A percentile compares a stretch with the other conserved stretches of the same genome.
phyloP scores from a whole-genome alignment of 2,113 vertebrate species.

The Nasalis larvatus region DNA sequence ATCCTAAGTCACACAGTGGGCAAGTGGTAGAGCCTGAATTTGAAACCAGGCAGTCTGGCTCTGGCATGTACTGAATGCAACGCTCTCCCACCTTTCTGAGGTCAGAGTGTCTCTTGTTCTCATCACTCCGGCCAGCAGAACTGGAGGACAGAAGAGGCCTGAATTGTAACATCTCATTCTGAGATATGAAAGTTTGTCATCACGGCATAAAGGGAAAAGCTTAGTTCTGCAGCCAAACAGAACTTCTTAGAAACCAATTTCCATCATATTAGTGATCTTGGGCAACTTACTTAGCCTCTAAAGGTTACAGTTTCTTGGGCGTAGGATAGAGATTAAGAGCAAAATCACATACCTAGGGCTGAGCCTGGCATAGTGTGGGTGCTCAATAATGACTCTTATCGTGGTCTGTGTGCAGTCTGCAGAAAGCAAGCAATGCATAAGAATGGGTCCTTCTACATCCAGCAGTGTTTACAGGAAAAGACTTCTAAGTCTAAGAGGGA shows the following conservation, averaged over 20 bases:
- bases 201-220: not conserved
- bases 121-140: not conserved
- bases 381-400: not conserved
- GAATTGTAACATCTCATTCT: not conserved
- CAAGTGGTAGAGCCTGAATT: not conserved
- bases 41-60: not conserved
- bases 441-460: not conserved
- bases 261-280: not conserved
- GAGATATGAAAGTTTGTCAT: not conserved
- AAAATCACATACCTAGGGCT: not conserved
- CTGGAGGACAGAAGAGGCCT: not conserved
- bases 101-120: not conserved
- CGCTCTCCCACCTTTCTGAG: not conserved
- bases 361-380: not conserved
- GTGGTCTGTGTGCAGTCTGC: not conserved
- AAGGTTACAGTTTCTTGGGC: not conserved
- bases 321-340: not conserved
- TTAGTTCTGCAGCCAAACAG: not conserved
- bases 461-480: not conserved
- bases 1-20: not conserved
- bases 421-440: not conserved
- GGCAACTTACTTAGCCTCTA: not conserved
- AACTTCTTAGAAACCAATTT: not conserved
- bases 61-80: not conserved
- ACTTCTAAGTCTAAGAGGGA: not conserved